phyloP scores from a whole-genome alignment of 2,888 invertebrate genomes.

The Pantelozetes paolii region DNA sequence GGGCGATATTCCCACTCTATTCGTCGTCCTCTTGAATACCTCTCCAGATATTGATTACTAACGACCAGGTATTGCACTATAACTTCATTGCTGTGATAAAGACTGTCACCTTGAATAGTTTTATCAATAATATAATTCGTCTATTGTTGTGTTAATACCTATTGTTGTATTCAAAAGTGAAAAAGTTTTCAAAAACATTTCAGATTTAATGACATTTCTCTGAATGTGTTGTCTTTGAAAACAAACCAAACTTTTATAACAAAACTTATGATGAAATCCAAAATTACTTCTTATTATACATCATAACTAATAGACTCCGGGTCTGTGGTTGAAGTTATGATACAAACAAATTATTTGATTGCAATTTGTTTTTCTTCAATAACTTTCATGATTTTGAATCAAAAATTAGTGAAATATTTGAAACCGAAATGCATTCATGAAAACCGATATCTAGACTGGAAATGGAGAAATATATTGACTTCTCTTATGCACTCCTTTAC shows the following conservation, averaged over 20 bases:
- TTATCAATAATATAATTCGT: neutral
- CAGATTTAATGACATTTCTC: no score
- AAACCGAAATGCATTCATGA: neutral
- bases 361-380: conserved; percentile 14
- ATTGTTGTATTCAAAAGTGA: no score
- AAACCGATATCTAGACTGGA: conserved; percentile 14
- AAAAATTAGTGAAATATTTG: conserved; percentile 5
- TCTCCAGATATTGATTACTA: conserved; percentile 23
- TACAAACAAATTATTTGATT: neutral
- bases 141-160: neutral
- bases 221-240: no score
- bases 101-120: neutral
- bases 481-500: conserved; percentile 32
- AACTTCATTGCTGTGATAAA: conserved; percentile 2
- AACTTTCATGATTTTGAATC: conserved; percentile 3
- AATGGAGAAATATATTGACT: conserved; percentile 38
- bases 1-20: neutral
- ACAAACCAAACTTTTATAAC: no score
- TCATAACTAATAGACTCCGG: no score
- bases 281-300: no score
- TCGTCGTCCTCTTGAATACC: neutral
- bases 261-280: no score
- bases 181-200: no score
- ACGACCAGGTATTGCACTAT: neutral
- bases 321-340: neutral